phyloP scores from a whole-genome alignment of 2,113 vertebrate species.

The Cisticola juncidis region DNA sequence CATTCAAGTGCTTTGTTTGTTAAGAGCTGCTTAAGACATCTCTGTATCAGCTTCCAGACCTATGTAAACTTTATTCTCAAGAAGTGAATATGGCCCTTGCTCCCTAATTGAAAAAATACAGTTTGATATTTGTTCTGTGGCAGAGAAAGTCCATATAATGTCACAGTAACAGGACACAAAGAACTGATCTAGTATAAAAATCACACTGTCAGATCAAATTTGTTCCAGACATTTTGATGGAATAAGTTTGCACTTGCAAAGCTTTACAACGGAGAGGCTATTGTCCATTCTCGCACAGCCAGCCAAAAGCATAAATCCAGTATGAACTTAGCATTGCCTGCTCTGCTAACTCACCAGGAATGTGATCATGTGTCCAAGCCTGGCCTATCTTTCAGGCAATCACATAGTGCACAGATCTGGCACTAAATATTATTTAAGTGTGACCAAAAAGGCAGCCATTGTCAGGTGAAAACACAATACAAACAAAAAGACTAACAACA shows the following conservation, averaged over 20 bases:
- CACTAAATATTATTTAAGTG: background rate
- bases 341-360: background rate
- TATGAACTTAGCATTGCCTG: background rate
- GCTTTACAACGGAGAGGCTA: background rate
- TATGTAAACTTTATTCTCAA: background rate
- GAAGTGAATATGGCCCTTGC: background rate
- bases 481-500: background rate
- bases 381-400: background rate
- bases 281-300: background rate
- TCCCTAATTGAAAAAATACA: background rate
- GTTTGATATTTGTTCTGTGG: background rate
- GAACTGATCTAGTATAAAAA: background rate
- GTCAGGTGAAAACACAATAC: background rate
- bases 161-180: background rate
- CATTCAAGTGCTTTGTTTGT: background rate
- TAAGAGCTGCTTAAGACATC: background rate
- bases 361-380: background rate
- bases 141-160: background rate
- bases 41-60: background rate
- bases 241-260: background rate
- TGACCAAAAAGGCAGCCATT: background rate
- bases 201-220: constrained; percentile 5
- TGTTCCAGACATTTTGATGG: background rate
- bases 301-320: background rate
- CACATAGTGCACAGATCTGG: background rate